Evolutionary conservation across 2,113 vertebrate species (phyloP).

Genomic region (Amazona guildingii): DNA sequence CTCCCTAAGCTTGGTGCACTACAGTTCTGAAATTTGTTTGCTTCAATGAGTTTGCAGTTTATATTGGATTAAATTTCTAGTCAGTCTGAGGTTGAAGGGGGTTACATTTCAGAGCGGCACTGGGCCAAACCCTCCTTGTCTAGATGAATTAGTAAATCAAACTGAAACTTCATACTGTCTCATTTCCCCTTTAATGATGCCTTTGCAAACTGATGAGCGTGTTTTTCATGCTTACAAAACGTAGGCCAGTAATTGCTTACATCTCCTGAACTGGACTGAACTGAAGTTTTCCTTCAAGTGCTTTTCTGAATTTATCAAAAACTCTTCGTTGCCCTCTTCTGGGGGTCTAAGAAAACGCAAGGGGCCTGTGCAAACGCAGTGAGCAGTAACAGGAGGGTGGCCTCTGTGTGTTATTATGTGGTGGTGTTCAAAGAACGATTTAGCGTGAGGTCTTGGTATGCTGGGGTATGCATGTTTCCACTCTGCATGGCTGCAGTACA

Average conservation of each 20-base stretch:
- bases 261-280: constrained; percentile 24
- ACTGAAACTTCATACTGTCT: constrained; percentile 43
- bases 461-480: neutral
- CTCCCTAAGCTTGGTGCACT: neutral
- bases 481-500: neutral
- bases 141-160: constrained; percentile 12
- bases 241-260: constrained; percentile 26
- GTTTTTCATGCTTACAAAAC: constrained; percentile 39
- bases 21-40: constrained; percentile 20
- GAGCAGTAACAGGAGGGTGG: neutral
- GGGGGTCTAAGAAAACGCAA: neutral
- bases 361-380: neutral
- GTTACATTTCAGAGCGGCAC: neutral
- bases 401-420: neutral
- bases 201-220: constrained; percentile 41
- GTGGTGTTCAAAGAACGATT: rapidly evolving
- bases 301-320: constrained; percentile 13
- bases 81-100: constrained; percentile 1
- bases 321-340: constrained; percentile 72
- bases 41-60: neutral
- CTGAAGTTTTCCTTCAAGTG: neutral
- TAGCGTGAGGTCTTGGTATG: neutral
- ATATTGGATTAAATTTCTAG: constrained; percentile 39
- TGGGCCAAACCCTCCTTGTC: constrained; percentile 26
- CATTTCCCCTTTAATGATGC: constrained; percentile 30